Evolutionary conservation across 2,113 vertebrate species (phyloP), one percentile per base, ranked within the genome.

Genomic region (Orientallactaga bullata): DNA sequence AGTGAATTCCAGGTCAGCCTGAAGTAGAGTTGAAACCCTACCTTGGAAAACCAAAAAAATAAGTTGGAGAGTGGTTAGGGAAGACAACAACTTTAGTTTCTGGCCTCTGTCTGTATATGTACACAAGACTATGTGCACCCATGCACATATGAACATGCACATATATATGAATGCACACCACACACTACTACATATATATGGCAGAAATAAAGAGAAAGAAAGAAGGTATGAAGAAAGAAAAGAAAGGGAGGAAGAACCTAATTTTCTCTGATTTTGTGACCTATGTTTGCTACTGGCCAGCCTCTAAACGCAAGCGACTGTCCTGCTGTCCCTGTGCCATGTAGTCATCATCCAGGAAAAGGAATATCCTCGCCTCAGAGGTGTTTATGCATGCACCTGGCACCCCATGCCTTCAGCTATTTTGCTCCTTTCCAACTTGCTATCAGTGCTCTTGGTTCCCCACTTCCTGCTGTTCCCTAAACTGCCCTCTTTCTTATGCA

Each of bases 361-460:
- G 10, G 30, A 51, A 79, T 32, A 11, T 13, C 32, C 16, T 42
- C 18, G 1, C 11, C 4, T 47, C 20, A 84, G 30, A 80, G 74
- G 3, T 63, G 2, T 63, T 73, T 6, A 12, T 12, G 6, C 42
- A 18, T 77, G 6, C 4, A 3, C 17, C 47, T 74, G 21, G 15
- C 76, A 58, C 17, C 5, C 32, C 2, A 16, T 13, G 42, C 16
- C 26, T 77, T 81, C 9, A 10, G 16, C 8, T 35, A 4, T 37
- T 74, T 60, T 72, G 0, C 1, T n/a, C 18, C 0, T 6, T 58
- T 2, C n/a, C 37, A 10, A 30, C 30, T 17, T 78, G 2, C 17
- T 39, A 30, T 28, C 24, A 37, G 7, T 28, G 47, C 20, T 2
- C 21, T 88, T 9, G 7, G 13, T 28, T 71, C 65, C 39, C 88